Evolutionary conservation across 2,797 vertebrate species (phyloP).

Genomic region (Anas acuta): DNA sequence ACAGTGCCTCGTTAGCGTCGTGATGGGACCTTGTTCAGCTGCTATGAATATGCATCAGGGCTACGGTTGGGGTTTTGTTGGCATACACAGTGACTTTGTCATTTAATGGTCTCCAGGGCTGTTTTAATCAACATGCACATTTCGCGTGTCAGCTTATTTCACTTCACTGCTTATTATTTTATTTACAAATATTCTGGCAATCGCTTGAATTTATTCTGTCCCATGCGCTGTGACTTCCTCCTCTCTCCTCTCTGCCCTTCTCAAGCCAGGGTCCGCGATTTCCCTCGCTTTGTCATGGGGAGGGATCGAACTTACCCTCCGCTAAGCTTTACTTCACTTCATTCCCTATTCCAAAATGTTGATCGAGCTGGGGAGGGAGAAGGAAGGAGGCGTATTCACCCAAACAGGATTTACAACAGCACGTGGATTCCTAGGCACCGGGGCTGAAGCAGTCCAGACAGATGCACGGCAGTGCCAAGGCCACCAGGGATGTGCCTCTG

Average conservation of each 20-base stretch:
- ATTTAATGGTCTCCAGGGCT: slow-evolving; percentile 57
- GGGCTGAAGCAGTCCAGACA: neutral
- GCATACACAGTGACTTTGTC: slow-evolving; percentile 63
- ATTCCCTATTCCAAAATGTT: neutral
- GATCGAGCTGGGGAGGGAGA: neutral
- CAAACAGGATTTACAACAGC: slow-evolving; percentile 6
- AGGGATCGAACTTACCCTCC: neutral
- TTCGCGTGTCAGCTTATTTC: slow-evolving; percentile 39
- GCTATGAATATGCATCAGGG: slow-evolving; percentile 72
- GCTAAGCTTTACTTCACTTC: neutral
- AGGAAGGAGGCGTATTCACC: neutral
- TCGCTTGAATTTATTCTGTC: neutral
- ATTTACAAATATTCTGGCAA: slow-evolving; percentile 64
- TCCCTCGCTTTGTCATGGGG: neutral
- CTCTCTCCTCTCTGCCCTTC: neutral
- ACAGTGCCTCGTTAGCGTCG: neutral
- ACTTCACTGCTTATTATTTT: slow-evolving; percentile 55
- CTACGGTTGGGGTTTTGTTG: slow-evolving; percentile 56
- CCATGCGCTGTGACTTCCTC: neutral
- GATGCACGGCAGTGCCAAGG: slow-evolving; percentile 16
- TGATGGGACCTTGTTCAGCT: neutral
- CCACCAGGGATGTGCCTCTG: neutral
- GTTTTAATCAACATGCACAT: slow-evolving; percentile 54
- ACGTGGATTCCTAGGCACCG: neutral
- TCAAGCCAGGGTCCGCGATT: neutral